Percentiles rank a stretch among this genome's conserved stretches.
phyloP scores from a whole-genome alignment of 2,113 vertebrate genomes.

The Percina caprodes region DNA sequence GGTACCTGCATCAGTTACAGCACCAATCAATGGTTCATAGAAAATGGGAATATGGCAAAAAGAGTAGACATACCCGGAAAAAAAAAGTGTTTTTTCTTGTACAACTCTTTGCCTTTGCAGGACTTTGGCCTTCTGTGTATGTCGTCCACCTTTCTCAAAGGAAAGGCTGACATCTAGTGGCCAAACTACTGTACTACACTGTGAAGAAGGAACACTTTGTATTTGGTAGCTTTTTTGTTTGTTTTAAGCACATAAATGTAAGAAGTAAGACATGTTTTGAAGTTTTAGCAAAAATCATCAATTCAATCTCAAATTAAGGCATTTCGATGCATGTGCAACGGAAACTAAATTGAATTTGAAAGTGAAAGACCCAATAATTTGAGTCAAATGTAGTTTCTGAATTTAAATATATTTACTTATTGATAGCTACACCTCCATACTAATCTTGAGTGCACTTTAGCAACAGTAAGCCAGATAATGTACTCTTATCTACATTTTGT shows the following conservation, averaged over 20 bases:
- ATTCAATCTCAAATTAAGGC: not conserved
- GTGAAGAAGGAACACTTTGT: not conserved
- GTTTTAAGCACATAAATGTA: not conserved
- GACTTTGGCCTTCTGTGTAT: not conserved
- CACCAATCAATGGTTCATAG: not conserved
- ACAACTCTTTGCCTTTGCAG: not conserved
- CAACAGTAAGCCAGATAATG: not conserved
- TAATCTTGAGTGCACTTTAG: not conserved
- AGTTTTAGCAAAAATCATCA: not conserved
- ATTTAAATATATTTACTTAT: conserved; percentile 6
- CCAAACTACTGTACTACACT: not conserved
- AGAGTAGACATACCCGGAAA: not conserved
- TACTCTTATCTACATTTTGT: conserved; percentile 1
- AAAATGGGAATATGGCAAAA: not conserved
- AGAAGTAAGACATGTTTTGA: not conserved
- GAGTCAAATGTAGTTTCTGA: not conserved
- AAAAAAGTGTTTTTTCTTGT: not conserved
- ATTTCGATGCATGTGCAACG: not conserved
- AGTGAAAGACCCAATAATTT: not conserved
- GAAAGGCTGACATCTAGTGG: conserved; percentile 69
- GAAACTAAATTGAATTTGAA: not conserved
- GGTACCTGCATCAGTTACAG: not conserved
- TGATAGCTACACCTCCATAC: not conserved
- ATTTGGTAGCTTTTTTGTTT: not conserved
- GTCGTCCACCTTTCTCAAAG: not conserved